Conservation (phyloP, 2,797 vertebrate genomes). For the Lates japonicus region DNA sequence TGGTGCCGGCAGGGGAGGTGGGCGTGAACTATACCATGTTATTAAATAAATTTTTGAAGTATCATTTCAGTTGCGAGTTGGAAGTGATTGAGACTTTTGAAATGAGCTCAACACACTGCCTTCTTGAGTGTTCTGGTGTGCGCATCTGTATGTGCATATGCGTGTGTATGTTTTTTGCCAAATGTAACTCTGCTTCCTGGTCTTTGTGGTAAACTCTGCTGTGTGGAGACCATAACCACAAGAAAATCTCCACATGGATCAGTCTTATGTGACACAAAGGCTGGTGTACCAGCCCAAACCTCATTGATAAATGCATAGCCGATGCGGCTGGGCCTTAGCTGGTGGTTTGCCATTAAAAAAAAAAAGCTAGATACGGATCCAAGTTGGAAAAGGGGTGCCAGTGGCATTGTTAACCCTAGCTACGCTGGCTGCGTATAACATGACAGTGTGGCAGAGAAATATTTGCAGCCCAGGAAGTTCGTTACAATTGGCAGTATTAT, state of each 20-base stretch:
- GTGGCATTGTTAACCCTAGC: conserved; percentile 58
- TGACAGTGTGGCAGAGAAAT: conserved; percentile 32
- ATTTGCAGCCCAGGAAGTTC: conserved; percentile 47
- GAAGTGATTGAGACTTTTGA: conserved; percentile 61
- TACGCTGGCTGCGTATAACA: conserved; percentile 5
- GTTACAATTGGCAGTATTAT: conserved; percentile 61
- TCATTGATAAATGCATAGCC: conserved; percentile 78
- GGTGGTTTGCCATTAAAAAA: conserved; percentile 63
- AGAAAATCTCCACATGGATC: conserved; percentile 81
- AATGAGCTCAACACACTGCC: conserved; percentile 45
- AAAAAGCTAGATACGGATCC: conserved; percentile 46
- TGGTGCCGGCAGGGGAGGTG: conserved; percentile 59
- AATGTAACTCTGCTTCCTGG: conserved; percentile 64
- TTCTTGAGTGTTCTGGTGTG: conserved; percentile 54
- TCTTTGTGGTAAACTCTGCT: conserved; percentile 76
- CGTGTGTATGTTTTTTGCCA: conserved; percentile 48
- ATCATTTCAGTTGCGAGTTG: conserved; percentile 54
- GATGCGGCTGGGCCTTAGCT: conserved; percentile 59
- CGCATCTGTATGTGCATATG: conserved; percentile 4
- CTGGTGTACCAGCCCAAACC: conserved; percentile 77
- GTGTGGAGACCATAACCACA: conserved; percentile 82
- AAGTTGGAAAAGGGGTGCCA: conserved; percentile 47
- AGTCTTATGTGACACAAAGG: conserved; percentile 79
- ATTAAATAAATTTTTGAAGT: conserved; percentile 53
- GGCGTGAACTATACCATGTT: conserved; percentile 52